Evolutionary conservation across 2,113 vertebrate species (phyloP).

Genomic region (Zosterops borbonicus): DNA sequence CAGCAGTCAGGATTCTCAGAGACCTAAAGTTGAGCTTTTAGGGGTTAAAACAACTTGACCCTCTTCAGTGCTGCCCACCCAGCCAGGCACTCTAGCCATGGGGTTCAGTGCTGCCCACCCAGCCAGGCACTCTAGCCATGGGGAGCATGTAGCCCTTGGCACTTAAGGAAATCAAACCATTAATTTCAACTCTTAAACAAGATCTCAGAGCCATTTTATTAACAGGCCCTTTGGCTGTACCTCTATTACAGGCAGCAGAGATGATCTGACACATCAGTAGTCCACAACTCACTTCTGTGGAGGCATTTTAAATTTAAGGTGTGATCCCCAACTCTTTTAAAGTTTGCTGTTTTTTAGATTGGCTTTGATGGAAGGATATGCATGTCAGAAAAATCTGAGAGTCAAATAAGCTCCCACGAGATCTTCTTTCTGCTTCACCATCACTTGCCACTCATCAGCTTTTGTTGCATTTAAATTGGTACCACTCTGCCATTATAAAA

Average conservation of each 20-base stretch:
- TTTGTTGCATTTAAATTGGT: slow-evolving; percentile 29
- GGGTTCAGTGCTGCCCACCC: neutral
- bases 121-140: neutral
- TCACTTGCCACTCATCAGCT: neutral
- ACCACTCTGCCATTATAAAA: slow-evolving; percentile 23
- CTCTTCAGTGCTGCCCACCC: neutral
- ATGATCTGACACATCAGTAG: neutral
- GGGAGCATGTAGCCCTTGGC: neutral
- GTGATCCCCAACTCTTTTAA: neutral
- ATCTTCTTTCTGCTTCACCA: neutral
- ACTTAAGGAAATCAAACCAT: neutral
- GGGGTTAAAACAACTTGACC: neutral
- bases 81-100: neutral
- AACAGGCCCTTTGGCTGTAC: neutral
- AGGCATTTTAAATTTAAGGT: slow-evolving; percentile 4
- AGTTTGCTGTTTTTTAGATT: neutral
- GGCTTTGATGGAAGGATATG: neutral
- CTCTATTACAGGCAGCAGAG: neutral
- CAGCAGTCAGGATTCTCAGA: neutral
- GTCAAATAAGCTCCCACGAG: neutral
- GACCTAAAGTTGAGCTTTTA: neutral
- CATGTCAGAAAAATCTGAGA: neutral
- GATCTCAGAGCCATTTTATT: neutral
- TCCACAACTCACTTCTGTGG: neutral
- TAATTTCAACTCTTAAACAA: neutral